These are phyloP conservation scores for Agraylea sexmaculata DNA, from an alignment of 1,140 invertebrate species.

Conservation along the genomic window DNA sequence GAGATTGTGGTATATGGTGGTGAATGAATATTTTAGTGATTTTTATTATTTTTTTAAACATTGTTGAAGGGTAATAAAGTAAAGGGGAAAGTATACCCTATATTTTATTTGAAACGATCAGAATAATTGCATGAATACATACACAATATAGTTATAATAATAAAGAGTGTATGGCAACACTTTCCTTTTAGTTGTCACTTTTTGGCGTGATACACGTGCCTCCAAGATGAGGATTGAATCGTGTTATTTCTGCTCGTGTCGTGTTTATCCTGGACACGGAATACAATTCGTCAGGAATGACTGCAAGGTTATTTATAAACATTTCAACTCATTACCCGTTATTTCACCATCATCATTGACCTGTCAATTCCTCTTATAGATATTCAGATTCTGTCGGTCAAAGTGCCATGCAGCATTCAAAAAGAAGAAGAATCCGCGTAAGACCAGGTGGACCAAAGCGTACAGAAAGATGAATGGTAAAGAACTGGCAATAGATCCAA, in stretches of 20 bases:
- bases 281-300: slow-evolving; percentile 80
- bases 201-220: slow-evolving; percentile 14
- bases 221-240: slow-evolving; percentile 77
- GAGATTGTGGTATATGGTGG: too few relatives aligned
- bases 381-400: slow-evolving; percentile 96
- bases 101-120: too few relatives aligned
- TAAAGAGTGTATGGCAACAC: too few relatives aligned
- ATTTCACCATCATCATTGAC: not conserved
- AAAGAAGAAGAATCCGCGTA: slow-evolving; percentile 98
- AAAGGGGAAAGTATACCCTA: too few relatives aligned
- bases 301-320: slow-evolving; percentile 54
- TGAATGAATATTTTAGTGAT: too few relatives aligned
- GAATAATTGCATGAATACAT: too few relatives aligned
- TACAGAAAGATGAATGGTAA: slow-evolving; percentile 94
- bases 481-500: slow-evolving; percentile 89
- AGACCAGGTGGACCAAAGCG: slow-evolving; percentile 97
- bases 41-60: too few relatives aligned
- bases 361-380: slow-evolving; percentile 45
- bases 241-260: slow-evolving; percentile 81
- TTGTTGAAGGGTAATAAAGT: too few relatives aligned
- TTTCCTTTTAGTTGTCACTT: too few relatives aligned
- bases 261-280: slow-evolving; percentile 76
- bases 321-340: not conserved
- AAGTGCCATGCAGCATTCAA: slow-evolving; percentile 98
- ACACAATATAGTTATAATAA: too few relatives aligned